These are phyloP conservation scores for Pelecanoides urinatrix DNA, from an alignment of 2,113 vertebrate species.

Conservation along the genomic window DNA sequence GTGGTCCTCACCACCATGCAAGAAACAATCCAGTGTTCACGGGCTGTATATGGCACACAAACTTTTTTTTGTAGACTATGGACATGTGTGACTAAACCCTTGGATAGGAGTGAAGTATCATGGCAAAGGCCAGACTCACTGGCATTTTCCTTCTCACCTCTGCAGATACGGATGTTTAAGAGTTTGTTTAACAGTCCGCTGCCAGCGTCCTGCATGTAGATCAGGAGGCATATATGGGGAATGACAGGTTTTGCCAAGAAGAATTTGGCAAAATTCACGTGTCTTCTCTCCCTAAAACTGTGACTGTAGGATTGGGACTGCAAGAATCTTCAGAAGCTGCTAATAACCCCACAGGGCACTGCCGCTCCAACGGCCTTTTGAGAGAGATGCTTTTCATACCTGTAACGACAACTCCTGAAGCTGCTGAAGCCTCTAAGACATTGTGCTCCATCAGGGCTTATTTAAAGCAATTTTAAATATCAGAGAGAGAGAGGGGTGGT, in stretches of 20 bases:
- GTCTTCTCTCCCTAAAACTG: neutral
- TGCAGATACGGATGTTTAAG: accelerated
- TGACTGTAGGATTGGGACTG: neutral
- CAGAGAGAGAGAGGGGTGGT: neutral
- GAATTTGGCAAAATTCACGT: neutral
- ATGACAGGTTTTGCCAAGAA: neutral
- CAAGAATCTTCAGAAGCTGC: neutral
- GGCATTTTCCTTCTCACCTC: neutral
- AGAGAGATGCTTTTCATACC: neutral
- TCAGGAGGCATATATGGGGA: neutral
- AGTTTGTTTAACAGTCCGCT: neutral
- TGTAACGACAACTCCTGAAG: neutral
- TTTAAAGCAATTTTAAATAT: neutral
- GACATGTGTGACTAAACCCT: neutral
- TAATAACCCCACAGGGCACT: neutral
- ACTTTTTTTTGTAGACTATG: accelerated
- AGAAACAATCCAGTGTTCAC: neutral
- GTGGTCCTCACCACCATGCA: neutral
- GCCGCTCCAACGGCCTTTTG: neutral
- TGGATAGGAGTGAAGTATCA: accelerated
- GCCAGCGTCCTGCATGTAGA: neutral
- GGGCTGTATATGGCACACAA: neutral
- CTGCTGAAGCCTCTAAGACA: neutral
- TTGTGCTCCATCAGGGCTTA: neutral
- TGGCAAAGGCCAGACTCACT: neutral